Percentiles rank a stretch among this genome's conserved stretches.
phyloP scores from a whole-genome alignment of 2,113 vertebrate species.

The Myrmecophaga tridactyla region DNA sequence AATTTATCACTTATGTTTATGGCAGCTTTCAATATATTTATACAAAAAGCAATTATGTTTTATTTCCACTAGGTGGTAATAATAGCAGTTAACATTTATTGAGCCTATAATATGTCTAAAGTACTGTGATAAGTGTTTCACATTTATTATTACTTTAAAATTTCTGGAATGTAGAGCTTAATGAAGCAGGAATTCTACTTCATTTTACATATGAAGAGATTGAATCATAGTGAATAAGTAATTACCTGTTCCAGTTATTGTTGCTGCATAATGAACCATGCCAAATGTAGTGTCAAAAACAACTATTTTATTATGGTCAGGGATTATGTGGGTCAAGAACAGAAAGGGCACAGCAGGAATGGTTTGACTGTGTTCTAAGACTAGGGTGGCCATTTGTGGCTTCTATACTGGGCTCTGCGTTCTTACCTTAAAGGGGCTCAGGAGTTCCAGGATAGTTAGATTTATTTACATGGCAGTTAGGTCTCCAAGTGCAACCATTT shows the following conservation, averaged over 20 bases:
- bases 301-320: neutral
- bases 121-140: neutral
- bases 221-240: neutral
- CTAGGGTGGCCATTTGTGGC: neutral
- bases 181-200: neutral
- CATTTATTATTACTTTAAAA: constrained; percentile 40
- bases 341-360: neutral
- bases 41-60: neutral
- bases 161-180: constrained; percentile 10
- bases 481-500: neutral
- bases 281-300: neutral
- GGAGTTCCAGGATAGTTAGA: neutral
- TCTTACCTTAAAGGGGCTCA: neutral
- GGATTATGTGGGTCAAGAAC: neutral
- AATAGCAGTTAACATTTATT: constrained; percentile 30
- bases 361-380: neutral
- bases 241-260: neutral
- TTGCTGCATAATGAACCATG: neutral
- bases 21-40: neutral
- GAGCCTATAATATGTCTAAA: neutral
- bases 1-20: neutral
- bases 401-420: neutral
- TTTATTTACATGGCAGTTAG: neutral
- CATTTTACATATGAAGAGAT: neutral
- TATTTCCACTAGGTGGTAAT: neutral